Evolutionary conservation across 2,888 invertebrate species (phyloP).

Genomic region (Ligdia adustata): DNA sequence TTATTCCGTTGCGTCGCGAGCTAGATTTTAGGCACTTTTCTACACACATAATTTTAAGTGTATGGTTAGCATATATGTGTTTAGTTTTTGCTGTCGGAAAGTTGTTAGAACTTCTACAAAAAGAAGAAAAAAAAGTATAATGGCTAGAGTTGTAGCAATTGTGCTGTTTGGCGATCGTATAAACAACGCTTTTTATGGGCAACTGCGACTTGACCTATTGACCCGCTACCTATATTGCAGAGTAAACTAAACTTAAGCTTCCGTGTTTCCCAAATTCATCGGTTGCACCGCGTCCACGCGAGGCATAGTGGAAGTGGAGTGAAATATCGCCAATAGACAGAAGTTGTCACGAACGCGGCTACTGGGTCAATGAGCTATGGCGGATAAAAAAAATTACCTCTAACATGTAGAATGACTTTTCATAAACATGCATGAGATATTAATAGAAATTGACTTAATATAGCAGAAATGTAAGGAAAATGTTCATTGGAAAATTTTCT

Average conservation of each 20-base stretch:
- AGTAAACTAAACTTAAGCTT: conserved; percentile 2
- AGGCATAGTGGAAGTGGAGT: conserved; percentile 16
- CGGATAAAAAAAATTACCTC: conserved; percentile 41
- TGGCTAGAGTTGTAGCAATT: too few relatives aligned
- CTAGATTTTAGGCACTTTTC: too few relatives aligned
- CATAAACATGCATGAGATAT: conserved; percentile 25
- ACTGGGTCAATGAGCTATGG: conserved; percentile 70
- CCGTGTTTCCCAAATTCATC: conserved; percentile 38
- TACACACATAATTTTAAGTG: too few relatives aligned
- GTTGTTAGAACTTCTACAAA: too few relatives aligned
- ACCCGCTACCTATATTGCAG: conserved; percentile 22
- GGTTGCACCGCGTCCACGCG: conserved; percentile 28
- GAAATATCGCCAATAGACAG: conserved; percentile 46
- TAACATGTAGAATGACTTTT: conserved; percentile 27
- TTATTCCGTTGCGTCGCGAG: background rate
- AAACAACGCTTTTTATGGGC: background rate
- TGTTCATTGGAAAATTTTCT: too few relatives aligned
- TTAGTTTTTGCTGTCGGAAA: too few relatives aligned
- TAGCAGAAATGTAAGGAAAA: too few relatives aligned
- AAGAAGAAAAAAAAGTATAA: too few relatives aligned
- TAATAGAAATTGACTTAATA: conserved; percentile 9
- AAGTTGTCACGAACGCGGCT: conserved; percentile 70
- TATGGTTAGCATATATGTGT: too few relatives aligned
- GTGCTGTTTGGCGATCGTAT: conserved; percentile 1
- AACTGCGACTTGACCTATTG: conserved; percentile 32